A percentile compares a stretch with the other conserved stretches of the same genome.
phyloP scores from a whole-genome alignment of 2,113 vertebrate species.

The Eubucco bourcierii region DNA sequence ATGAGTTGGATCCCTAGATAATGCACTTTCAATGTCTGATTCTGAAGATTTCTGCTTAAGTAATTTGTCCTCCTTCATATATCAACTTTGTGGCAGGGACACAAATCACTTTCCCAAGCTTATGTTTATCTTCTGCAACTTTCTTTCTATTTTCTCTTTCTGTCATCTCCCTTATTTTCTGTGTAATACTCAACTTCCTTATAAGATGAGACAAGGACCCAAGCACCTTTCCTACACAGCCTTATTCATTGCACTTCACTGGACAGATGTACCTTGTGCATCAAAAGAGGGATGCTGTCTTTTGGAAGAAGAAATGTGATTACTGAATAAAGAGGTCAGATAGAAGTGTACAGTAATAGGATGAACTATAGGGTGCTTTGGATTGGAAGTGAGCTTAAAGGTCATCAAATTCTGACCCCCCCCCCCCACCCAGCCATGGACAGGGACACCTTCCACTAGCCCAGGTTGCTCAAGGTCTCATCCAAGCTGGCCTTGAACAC shows the following conservation, averaged over 20 bases:
- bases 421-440: too few species aligned
- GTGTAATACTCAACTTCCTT: not conserved
- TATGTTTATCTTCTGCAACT: not conserved
- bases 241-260: not conserved
- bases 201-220: not conserved
- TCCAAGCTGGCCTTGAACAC: too few species aligned
- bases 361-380: too few species aligned
- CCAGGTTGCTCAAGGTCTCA: too few species aligned
- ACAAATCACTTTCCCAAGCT: not conserved
- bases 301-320: not conserved
- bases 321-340: too few species aligned
- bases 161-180: not conserved
- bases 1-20: not conserved
- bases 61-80: not conserved
- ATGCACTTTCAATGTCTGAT: not conserved
- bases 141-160: not conserved
- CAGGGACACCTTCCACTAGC: too few species aligned
- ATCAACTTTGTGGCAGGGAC: not conserved
- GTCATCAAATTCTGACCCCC: too few species aligned
- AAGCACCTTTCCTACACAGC: rapidly evolving
- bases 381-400: too few species aligned
- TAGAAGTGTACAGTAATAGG: too few species aligned
- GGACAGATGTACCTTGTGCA: not conserved
- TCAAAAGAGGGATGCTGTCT: not conserved
- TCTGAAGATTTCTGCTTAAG: not conserved